Evolutionary conservation across 2,797 vertebrate species (phyloP).

Genomic region (Botia kubotai): DNA sequence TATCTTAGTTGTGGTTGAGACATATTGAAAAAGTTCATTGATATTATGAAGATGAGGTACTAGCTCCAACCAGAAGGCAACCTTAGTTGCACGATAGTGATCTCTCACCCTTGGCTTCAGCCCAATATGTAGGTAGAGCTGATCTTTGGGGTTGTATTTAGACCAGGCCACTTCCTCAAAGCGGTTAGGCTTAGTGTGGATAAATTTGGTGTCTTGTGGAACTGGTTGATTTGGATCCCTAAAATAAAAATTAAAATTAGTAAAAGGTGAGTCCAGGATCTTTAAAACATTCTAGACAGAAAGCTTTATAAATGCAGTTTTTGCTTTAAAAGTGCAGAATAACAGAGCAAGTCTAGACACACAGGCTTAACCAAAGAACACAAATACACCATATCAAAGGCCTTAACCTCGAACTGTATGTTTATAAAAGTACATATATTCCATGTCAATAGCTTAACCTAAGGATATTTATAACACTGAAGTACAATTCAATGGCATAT

Average conservation of each 20-base stretch:
- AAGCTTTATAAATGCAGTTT: not conserved
- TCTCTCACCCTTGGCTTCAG: constrained; percentile 93
- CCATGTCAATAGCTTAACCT: not conserved
- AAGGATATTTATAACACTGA: not conserved
- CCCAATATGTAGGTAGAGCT: constrained; percentile 95
- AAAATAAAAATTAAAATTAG: constrained; percentile 27
- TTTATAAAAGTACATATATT: not conserved
- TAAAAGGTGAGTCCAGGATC: not conserved
- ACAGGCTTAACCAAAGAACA: not conserved
- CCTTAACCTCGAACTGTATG: not conserved
- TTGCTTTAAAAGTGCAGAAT: not conserved
- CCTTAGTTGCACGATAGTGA: constrained; percentile 95
- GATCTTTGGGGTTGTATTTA: constrained; percentile 97
- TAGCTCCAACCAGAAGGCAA: constrained; percentile 95
- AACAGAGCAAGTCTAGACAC: constrained; percentile 26
- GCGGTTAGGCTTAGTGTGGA: constrained; percentile 96
- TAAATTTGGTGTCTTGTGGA: constrained; percentile 97
- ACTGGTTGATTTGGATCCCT: constrained; percentile 97
- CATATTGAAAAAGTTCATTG: constrained; percentile 95
- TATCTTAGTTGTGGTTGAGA: constrained; percentile 95
- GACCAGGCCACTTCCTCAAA: constrained; percentile 98
- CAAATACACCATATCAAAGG: not conserved
- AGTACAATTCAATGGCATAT: not conserved
- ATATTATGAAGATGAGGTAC: constrained; percentile 95
- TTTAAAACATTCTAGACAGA: not conserved